Evolutionary conservation across 2,888 invertebrate genomes (phyloP).

Genomic region (Epirrita christyi): DNA sequence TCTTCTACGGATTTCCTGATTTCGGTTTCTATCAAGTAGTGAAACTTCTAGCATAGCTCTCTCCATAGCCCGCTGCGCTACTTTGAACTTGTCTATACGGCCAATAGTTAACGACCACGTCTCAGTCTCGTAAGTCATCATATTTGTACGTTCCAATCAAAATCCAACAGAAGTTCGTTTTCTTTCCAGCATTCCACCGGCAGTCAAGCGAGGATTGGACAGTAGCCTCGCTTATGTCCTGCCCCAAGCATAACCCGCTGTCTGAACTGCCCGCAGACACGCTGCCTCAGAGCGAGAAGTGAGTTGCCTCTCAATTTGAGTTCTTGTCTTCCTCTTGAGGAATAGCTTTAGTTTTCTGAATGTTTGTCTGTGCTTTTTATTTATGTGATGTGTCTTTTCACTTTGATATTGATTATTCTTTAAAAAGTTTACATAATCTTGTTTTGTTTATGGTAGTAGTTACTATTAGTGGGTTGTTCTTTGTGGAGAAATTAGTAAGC

Average conservation of each 20-base stretch:
- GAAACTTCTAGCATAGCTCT: too few relatives aligned
- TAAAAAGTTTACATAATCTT: too few relatives aligned
- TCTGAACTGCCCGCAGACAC: slow-evolving; percentile 67
- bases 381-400: slow-evolving; percentile 2
- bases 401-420: background rate
- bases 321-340: too few relatives aligned
- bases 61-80: too few relatives aligned
- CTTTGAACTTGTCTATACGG: too few relatives aligned
- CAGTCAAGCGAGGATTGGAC: slow-evolving; percentile 87
- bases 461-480: background rate
- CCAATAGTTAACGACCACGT: too few relatives aligned
- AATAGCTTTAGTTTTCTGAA: background rate
- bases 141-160: background rate
- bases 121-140: too few relatives aligned
- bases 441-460: too few relatives aligned
- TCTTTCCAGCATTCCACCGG: slow-evolving; percentile 64
- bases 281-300: slow-evolving; percentile 78
- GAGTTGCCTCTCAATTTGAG: slow-evolving; percentile 45
- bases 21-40: too few relatives aligned
- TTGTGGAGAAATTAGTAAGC: background rate
- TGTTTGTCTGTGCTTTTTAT: background rate
- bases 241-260: slow-evolving; percentile 85
- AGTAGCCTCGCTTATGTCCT: slow-evolving; percentile 89
- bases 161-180: slow-evolving; percentile 7
- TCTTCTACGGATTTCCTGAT: too few relatives aligned